Conservation (phyloP, 2,888 invertebrate genomes). For the Bedellia somnulentella region DNA sequence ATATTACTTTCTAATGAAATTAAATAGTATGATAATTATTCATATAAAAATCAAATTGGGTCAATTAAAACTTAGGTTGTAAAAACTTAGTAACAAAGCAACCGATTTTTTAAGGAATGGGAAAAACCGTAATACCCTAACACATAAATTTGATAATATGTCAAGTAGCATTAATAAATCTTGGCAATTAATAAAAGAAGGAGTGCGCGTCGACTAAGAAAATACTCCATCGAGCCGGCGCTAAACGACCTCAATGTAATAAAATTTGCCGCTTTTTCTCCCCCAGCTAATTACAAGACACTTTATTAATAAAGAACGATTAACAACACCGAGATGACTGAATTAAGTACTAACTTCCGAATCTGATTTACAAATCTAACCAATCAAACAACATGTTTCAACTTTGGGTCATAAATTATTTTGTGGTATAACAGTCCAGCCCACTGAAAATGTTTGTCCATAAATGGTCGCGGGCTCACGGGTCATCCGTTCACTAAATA, state of each 20-base stretch:
- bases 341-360: no score
- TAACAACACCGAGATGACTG: constrained; percentile 31
- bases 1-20: no score
- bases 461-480: constrained; percentile 52
- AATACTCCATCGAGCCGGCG: constrained; percentile 39
- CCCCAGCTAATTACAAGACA: constrained; percentile 50
- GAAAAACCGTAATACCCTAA: no score
- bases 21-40: no score
- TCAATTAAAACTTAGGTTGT: no score
- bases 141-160: no score
- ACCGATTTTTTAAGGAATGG: no score
- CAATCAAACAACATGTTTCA: no score
- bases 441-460: constrained; percentile 57
- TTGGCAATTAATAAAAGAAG: constrained; percentile 54
- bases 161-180: no score
- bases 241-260: constrained; percentile 38
- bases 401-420: background rate
- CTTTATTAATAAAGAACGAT: constrained; percentile 52
- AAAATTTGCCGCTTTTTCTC: constrained; percentile 50
- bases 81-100: no score
- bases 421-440: constrained; percentile 18
- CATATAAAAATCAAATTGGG: no score
- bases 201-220: constrained; percentile 35
- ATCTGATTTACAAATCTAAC: no score
- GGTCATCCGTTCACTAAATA: constrained; percentile 52